phyloP scores from a whole-genome alignment of 2,888 invertebrate genomes.

The Geophilus truncorum region DNA sequence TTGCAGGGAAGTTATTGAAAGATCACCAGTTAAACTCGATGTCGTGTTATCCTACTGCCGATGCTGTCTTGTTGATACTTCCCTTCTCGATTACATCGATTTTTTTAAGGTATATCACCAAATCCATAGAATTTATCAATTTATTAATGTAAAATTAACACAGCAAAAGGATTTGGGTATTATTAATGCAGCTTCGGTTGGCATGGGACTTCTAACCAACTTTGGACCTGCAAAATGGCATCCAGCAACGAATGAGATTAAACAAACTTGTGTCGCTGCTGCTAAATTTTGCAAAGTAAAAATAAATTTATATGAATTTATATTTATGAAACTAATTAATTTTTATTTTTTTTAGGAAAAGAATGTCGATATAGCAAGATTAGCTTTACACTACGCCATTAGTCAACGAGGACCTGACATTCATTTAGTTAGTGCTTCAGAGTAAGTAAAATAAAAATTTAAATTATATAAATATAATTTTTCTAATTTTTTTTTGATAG shows the following conservation, averaged over 20 bases:
- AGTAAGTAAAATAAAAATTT: not conserved
- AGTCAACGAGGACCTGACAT: not conserved
- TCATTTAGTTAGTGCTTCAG: not conserved
- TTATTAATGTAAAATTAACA: constrained; percentile 34
- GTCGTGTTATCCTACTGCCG: constrained; percentile 72
- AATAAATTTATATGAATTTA: not conserved
- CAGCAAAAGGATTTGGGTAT: constrained; percentile 68
- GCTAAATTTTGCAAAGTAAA: constrained; percentile 45
- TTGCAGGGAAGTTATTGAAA: constrained; percentile 57
- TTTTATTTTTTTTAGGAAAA: not conserved
- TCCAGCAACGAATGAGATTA: constrained; percentile 63
- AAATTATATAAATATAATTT: not conserved
- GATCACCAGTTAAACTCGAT: constrained; percentile 60
- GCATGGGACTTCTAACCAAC: constrained; percentile 75
- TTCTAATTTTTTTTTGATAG: not conserved
- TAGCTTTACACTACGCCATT: not conserved
- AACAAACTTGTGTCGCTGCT: constrained; percentile 59
- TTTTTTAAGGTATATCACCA: constrained; percentile 62
- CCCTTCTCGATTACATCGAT: constrained; percentile 65
- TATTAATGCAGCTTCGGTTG: constrained; percentile 75
- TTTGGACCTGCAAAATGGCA: constrained; percentile 74
- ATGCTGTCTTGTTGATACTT: constrained; percentile 71
- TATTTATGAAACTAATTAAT: not conserved
- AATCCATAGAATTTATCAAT: not conserved
- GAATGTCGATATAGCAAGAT: not conserved